phyloP scores from a whole-genome alignment of 2,113 vertebrate species.

The Cinclus mexicanus region DNA sequence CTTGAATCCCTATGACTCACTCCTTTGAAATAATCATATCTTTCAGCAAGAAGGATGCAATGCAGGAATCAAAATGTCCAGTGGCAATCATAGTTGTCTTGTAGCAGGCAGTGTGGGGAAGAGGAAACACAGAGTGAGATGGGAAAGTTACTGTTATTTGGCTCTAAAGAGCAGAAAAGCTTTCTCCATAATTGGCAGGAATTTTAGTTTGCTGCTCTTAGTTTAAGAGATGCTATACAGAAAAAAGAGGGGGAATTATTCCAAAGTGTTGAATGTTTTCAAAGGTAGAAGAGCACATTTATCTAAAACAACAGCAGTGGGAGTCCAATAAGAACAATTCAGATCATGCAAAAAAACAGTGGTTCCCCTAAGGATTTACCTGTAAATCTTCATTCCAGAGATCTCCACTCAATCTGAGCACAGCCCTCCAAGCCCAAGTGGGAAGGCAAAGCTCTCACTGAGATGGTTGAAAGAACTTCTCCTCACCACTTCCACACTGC shows the following conservation, averaged over 20 bases:
- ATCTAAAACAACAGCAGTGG: neutral
- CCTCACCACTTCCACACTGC: neutral
- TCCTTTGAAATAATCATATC: neutral
- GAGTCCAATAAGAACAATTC: neutral
- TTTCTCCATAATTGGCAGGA: neutral
- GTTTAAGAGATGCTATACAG: neutral
- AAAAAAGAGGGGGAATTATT: neutral
- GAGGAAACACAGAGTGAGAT: neutral
- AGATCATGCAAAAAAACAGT: neutral
- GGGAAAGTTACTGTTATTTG: neutral
- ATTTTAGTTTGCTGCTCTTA: neutral
- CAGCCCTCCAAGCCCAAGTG: neutral
- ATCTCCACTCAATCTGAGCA: neutral
- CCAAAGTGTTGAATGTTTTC: neutral
- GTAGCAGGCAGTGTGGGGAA: neutral
- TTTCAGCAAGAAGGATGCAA: neutral
- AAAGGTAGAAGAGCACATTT: neutral
- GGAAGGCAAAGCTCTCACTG: neutral
- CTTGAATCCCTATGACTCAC: neutral
- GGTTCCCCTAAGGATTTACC: neutral
- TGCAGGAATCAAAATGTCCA: neutral
- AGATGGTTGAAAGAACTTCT: neutral
- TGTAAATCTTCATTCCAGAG: neutral
- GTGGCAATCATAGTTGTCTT: neutral
- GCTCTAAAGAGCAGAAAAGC: neutral